Evolutionary conservation across 2,888 invertebrate genomes (phyloP).

Genomic region (Andricus curvator): DNA sequence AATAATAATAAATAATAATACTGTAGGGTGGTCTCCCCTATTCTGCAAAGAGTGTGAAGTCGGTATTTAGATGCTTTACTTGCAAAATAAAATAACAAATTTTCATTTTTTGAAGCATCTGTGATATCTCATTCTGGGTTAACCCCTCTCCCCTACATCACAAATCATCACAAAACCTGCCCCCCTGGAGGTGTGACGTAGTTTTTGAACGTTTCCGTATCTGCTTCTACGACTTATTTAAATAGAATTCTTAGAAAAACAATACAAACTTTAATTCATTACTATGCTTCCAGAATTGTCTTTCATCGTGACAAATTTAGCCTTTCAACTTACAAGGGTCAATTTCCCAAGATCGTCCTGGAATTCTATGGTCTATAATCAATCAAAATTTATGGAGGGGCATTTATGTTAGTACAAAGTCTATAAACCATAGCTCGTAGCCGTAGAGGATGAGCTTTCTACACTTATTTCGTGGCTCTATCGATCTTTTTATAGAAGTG

Average conservation of each 20-base stretch:
- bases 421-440: background rate
- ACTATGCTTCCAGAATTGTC: background rate
- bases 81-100: no score
- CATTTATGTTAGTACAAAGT: background rate
- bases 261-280: background rate
- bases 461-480: constrained; percentile 17
- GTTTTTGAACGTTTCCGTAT: no score
- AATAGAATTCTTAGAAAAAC: background rate
- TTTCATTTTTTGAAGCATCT: no score
- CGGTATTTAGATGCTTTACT: no score
- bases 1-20: no score
- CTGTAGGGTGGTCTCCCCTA: no score
- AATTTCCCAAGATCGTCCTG: background rate
- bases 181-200: no score
- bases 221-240: background rate
- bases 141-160: no score
- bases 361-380: background rate
- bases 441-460: background rate
- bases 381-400: background rate
- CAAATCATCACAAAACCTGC: no score
- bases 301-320: background rate
- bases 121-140: no score
- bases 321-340: background rate
- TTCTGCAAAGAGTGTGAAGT: no score
- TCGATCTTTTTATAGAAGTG: constrained; percentile 24